Conservation (phyloP, 2,113 vertebrate species). For the Gambusia affinis region DNA sequence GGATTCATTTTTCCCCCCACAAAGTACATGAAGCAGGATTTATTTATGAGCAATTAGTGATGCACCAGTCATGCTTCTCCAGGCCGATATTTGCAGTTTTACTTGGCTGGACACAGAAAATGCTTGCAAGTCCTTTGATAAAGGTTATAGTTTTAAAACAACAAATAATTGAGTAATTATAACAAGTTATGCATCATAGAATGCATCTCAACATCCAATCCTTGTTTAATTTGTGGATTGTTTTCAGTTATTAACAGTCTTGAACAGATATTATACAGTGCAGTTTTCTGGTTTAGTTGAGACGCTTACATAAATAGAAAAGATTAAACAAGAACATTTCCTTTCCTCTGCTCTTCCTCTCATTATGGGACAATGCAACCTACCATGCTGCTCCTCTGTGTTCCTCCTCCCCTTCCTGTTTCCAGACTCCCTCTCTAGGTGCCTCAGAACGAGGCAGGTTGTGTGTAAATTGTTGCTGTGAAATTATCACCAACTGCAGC, state of each 20-base stretch:
- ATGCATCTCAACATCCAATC: not conserved
- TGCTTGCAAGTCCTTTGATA: too few relatives aligned
- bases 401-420: constrained; percentile 24
- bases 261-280: not conserved
- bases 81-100: too few relatives aligned
- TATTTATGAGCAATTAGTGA: not conserved
- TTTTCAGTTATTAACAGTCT: not conserved
- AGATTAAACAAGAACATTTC: not conserved
- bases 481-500: constrained; percentile 37
- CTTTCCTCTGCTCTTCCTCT: constrained; percentile 7
- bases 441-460: constrained; percentile 27
- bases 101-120: too few relatives aligned
- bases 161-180: too few relatives aligned
- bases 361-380: constrained; percentile 58
- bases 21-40: not conserved
- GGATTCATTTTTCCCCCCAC: constrained; percentile 7
- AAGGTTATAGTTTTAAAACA: too few relatives aligned
- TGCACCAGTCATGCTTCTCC: too few relatives aligned
- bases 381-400: constrained; percentile 50
- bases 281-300: not conserved
- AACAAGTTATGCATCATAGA: too few relatives aligned
- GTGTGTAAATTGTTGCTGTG: constrained; percentile 53
- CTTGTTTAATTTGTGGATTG: not conserved
- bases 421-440: constrained; percentile 28
- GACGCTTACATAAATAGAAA: not conserved